Percentiles rank a stretch among this genome's conserved stretches.
Conservation (phyloP, 37 sponge, comb jelly and placozoan species). For the Bolinopsis microptera region DNA sequence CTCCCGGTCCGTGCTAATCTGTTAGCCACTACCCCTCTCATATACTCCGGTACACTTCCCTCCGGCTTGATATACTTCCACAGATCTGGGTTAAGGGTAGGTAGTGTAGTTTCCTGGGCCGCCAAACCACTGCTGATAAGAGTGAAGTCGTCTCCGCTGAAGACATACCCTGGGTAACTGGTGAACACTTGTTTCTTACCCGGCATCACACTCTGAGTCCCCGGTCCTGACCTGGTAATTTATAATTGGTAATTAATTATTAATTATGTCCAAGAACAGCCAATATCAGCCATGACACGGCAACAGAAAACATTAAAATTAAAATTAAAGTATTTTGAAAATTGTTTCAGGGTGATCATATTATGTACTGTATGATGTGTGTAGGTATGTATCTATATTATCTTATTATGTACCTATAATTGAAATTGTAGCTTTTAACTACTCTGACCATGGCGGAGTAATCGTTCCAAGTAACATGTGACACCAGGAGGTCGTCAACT, state of each 20-base stretch:
- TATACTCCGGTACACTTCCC: constrained; percentile 72
- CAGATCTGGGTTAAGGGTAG: constrained; percentile 75
- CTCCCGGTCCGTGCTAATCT: constrained; percentile 75
- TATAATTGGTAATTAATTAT: no score
- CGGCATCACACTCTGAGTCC: constrained; percentile 67
- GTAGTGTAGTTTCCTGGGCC: constrained; percentile 89
- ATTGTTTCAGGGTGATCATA: no score
- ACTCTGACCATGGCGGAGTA: constrained; percentile 83
- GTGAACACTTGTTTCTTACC: constrained; percentile 78
- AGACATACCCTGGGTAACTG: constrained; percentile 85
- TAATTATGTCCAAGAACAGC: no score
- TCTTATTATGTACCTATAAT: background rate
- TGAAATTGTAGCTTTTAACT: constrained; percentile 81
- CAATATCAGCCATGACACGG: no score
- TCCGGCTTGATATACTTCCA: constrained; percentile 75
- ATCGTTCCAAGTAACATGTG: constrained; percentile 87
- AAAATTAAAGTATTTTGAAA: no score
- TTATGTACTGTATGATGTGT: no score
- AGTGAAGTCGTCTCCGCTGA: constrained; percentile 91
- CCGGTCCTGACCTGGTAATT: background rate
- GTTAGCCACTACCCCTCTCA: constrained; percentile 81
- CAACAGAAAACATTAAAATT: no score
- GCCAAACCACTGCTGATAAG: constrained; percentile 77
- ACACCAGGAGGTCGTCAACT: constrained; percentile 76
- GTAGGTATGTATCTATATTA: no score